These are phyloP conservation scores for Fulica atra DNA, from an alignment of 2,113 vertebrate genomes.

Conservation along the genomic window DNA sequence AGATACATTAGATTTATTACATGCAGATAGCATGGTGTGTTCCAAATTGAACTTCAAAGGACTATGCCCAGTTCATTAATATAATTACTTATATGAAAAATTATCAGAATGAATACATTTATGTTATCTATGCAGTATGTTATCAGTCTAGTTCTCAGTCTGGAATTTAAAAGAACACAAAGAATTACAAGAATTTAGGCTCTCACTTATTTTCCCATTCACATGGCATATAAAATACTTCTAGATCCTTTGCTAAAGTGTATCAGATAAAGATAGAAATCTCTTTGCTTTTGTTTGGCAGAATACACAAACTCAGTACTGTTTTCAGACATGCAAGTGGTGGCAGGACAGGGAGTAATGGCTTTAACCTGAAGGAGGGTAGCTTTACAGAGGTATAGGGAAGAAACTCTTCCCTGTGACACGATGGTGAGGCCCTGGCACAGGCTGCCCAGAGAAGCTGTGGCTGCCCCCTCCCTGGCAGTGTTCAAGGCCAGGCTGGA, in stretches of 20 bases:
- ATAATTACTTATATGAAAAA: constrained; percentile 22
- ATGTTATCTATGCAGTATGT: constrained; percentile 1
- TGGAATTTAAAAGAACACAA: neutral
- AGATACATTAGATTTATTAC: constrained; percentile 30
- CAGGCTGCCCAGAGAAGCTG: too few species aligned
- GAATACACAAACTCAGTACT: neutral
- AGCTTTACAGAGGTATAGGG: too few species aligned
- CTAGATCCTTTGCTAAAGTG: neutral
- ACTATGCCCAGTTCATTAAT: neutral
- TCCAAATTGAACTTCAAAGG: constrained; percentile 49
- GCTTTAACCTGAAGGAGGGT: too few species aligned
- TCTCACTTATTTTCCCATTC: neutral
- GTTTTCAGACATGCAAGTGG: neutral
- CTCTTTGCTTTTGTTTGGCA: neutral
- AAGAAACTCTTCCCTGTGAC: too few species aligned
- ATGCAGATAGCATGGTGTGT: constrained; percentile 29
- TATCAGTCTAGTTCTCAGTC: neutral
- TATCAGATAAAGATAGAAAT: neutral
- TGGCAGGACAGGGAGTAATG: too few species aligned
- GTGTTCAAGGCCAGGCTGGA: too few species aligned
- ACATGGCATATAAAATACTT: neutral
- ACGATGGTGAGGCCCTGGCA: too few species aligned
- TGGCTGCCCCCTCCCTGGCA: too few species aligned
- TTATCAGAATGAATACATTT: constrained; percentile 46
- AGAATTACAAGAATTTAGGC: neutral